Percentiles rank a stretch among this genome's conserved stretches.
Conservation (phyloP, 1,140 invertebrate species). For the Orius insidiosus region DNA sequence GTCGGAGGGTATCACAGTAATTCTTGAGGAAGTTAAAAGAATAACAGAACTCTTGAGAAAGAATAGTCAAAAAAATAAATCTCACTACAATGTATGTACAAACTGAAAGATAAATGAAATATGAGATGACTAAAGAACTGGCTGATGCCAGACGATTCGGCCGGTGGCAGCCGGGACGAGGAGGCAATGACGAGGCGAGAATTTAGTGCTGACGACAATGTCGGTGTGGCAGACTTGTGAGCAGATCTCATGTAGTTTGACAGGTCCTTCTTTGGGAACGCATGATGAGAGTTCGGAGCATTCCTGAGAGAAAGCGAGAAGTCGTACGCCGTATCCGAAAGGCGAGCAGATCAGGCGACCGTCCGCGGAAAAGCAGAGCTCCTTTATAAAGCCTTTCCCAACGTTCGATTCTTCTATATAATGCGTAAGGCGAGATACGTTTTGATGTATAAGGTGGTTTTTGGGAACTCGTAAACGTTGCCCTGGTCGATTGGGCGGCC, state of each 20-base stretch:
- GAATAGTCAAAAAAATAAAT: too few species aligned
- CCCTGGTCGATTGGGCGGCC: not conserved
- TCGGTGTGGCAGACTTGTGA: conserved; percentile 57
- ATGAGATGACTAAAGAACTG: conserved; percentile 34
- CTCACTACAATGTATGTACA: too few species aligned
- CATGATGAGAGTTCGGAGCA: conserved; percentile 63
- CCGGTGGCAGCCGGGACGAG: conserved; percentile 80
- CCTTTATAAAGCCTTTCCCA: conserved; percentile 40
- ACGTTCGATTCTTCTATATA: conserved; percentile 75
- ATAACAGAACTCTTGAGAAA: too few species aligned
- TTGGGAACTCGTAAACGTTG: conserved; percentile 21
- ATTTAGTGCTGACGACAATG: conserved; percentile 79
- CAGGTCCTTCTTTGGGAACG: conserved; percentile 30
- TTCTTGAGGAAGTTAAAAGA: too few species aligned
- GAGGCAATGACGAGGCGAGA: conserved; percentile 67
- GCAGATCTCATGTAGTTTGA: conserved; percentile 39
- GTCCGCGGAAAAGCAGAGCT: conserved; percentile 75
- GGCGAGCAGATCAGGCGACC: conserved; percentile 79
- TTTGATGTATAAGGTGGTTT: conserved; percentile 44
- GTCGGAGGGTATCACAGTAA: too few species aligned
- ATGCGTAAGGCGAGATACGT: conserved; percentile 60
- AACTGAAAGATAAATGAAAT: too few species aligned
- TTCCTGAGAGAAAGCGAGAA: conserved; percentile 58
- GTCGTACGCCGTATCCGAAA: conserved; percentile 62
- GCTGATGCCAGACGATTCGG: conserved; percentile 78